These are phyloP conservation scores for Propsilocerus akamusi DNA, from an alignment of 1,140 invertebrate species.

Conservation along the genomic window DNA sequence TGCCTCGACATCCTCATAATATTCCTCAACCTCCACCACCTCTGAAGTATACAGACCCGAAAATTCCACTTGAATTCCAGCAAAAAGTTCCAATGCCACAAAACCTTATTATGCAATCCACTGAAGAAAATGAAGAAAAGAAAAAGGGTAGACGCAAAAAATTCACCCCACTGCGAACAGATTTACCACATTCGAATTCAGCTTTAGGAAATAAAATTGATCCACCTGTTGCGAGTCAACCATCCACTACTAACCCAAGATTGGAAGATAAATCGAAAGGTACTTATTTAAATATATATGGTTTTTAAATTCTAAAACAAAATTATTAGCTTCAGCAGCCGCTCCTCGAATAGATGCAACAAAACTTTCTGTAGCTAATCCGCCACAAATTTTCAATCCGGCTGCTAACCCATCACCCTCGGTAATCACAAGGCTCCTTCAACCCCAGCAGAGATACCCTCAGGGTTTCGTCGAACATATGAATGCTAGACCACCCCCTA, in stretches of 20 bases:
- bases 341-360: neutral
- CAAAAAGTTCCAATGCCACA: constrained; percentile 9
- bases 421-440: neutral
- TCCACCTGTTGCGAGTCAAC: neutral
- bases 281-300: neutral
- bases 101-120: constrained; percentile 12
- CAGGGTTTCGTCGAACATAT: neutral
- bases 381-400: neutral
- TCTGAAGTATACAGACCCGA: too few species aligned
- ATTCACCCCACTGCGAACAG: constrained; percentile 14
- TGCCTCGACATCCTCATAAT: constrained; percentile 11
- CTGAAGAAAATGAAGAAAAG: neutral
- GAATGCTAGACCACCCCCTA: neutral
- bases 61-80: too few species aligned
- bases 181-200: neutral
- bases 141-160: constrained; percentile 18
- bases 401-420: neutral
- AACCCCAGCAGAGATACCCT: neutral
- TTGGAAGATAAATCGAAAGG: neutral
- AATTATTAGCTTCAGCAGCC: neutral
- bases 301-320: neutral
- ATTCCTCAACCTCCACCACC: constrained; percentile 14
- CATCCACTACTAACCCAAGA: neutral
- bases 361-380: neutral
- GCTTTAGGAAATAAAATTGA: neutral